phyloP scores from a whole-genome alignment of 2,113 vertebrate species.

The Sclerurus mexicanus region DNA sequence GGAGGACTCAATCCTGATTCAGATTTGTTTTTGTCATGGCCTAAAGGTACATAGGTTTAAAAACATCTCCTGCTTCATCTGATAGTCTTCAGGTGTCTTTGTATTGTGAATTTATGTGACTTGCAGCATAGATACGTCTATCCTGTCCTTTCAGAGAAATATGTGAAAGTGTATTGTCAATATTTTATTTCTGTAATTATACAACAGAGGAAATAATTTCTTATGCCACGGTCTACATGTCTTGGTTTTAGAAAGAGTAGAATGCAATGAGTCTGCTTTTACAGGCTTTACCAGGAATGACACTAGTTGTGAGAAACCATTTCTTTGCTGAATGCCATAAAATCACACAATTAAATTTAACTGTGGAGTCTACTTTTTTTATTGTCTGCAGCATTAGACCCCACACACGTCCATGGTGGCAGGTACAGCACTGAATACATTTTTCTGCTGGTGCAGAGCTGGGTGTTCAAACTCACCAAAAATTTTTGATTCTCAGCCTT shows the following conservation, averaged over 20 bases:
- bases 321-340: background rate
- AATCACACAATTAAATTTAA: background rate
- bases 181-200: background rate
- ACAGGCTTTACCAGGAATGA: background rate
- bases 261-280: accelerated
- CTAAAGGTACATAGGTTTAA: background rate
- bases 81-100: background rate
- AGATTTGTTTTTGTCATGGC: background rate
- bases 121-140: background rate
- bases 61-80: background rate
- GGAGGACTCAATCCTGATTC: background rate
- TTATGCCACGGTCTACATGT: background rate
- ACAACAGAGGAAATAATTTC: background rate
- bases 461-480: background rate
- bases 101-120: background rate
- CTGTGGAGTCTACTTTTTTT: background rate
- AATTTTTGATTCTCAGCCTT: background rate
- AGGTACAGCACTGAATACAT: background rate
- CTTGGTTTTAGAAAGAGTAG: background rate
- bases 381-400: background rate
- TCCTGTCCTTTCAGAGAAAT: background rate
- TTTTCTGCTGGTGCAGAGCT: background rate
- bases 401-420: background rate
- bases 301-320: background rate
- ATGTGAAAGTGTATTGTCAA: accelerated